Evolutionary conservation across 2,797 vertebrate genomes (phyloP), one percentile per base, ranked within the genome.

Genomic region (Amniataba percoides): DNA sequence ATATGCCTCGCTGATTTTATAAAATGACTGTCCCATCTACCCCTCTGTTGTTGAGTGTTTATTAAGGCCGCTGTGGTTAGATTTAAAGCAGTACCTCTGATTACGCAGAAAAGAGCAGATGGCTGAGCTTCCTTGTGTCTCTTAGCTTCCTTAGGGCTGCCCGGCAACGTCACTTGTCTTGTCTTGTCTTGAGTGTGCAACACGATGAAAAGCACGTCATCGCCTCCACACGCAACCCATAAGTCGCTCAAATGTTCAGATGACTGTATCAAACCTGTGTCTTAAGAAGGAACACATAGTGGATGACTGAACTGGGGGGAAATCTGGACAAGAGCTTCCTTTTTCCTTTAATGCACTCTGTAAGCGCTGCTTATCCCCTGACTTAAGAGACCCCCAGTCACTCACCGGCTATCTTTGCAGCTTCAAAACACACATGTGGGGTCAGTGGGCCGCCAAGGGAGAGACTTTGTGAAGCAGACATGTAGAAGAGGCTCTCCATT

Each of bases 401-500:
- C 39, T 15, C 40, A 78, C 31, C 5, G 53, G 74, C 61, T 74
- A n/a, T 72, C 60, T 68, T 64, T 74, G 76, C 59, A 77, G 77
- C 53, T 23, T 62, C 78, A 48, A 66, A 46, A 75, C 55, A 69
- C 61, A 56, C 7, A 34, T 88, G 76, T 80, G 65, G 60, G 76
- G 67, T 87, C 61, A 68, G 62, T 64, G 67, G 52, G 74, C 52
- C 84, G 80, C 80, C 62, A 69, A 76, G 62, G 58, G 45, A 76
- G 49, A 81, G 72, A n/a, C 55, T 80, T 81, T 75, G 48, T 82
- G 70, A 74, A 80, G 52, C 63, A 45, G 52, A 48, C 67, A 46
- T 81, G 74, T 67, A 72, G 74, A 88, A 84, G 84, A 87, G 90
- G 69, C 66, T 61, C 73, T 82, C 74, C 82, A 66, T 70, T 70